Conservation (phyloP, 2,113 vertebrate genomes). For the Genyomyrus donnyi region DNA sequence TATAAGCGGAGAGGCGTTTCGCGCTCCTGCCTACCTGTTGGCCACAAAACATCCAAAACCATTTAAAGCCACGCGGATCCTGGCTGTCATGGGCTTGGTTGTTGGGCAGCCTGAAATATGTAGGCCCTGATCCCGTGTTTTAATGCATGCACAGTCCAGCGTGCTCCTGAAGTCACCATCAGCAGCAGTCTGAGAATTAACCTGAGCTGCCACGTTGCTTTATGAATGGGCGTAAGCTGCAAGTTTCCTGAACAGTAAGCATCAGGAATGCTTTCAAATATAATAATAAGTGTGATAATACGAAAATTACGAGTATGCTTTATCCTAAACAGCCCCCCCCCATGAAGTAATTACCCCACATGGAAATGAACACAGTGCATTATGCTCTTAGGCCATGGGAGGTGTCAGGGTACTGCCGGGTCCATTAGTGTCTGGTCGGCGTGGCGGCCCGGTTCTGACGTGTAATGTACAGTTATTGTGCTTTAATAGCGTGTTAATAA, state of each 20-base stretch:
- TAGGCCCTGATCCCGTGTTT: slow-evolving; percentile 51
- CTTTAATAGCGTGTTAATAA: slow-evolving; percentile 23
- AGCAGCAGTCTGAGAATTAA: neutral
- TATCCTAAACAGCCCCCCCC: slow-evolving; percentile 6
- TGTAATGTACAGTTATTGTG: slow-evolving; percentile 6
- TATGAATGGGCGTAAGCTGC: neutral
- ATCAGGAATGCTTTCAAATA: neutral
- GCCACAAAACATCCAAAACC: slow-evolving; percentile 35
- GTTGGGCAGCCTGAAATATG: slow-evolving; percentile 63
- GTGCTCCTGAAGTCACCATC: neutral
- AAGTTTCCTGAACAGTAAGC: neutral
- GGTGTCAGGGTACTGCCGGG: neutral
- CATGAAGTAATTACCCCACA: neutral
- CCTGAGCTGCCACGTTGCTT: neutral
- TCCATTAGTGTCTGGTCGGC: neutral
- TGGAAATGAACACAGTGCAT: neutral
- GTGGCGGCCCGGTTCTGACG: neutral
- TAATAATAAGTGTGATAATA: neutral
- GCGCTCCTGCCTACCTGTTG: neutral
- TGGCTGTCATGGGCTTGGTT: slow-evolving; percentile 57
- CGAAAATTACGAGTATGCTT: neutral
- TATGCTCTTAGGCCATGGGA: neutral
- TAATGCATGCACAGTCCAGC: neutral
- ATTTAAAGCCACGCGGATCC: slow-evolving; percentile 29
- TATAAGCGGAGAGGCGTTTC: neutral